A percentile compares a stretch with the other conserved stretches of the same genome.
phyloP scores from a whole-genome alignment of 2,113 vertebrate species.

The Rousettus leschenaultii region DNA sequence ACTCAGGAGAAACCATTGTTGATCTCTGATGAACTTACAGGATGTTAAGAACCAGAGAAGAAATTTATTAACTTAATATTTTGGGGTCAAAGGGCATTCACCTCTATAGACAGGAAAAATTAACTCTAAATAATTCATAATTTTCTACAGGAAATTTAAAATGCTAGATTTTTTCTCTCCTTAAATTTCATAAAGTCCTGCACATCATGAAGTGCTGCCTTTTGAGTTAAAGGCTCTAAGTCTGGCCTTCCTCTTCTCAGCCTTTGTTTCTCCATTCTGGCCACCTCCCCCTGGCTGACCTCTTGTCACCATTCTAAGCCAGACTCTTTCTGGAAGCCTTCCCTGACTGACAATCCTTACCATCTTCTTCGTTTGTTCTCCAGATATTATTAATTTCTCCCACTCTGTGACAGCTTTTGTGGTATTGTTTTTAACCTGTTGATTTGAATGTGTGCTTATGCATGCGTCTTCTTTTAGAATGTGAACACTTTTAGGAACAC shows the following conservation, averaged over 20 bases:
- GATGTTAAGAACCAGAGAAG: background rate
- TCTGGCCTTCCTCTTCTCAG: background rate
- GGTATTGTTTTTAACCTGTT: background rate
- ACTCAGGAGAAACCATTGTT: background rate
- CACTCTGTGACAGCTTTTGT: accelerated
- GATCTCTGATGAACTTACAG: background rate
- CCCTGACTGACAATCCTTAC: background rate
- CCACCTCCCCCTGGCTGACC: accelerated
- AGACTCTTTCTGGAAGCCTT: background rate
- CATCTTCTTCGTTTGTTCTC: background rate
- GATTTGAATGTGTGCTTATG: background rate
- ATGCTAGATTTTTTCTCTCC: background rate
- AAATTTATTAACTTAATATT: background rate
- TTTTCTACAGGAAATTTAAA: background rate
- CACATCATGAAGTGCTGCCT: background rate
- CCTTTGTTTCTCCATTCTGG: background rate
- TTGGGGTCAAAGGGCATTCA: background rate
- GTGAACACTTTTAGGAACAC: background rate
- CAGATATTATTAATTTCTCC: background rate
- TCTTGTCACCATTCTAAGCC: background rate
- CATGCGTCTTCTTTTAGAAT: background rate
- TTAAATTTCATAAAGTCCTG: background rate
- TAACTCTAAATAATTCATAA: background rate
- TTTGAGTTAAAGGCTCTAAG: background rate
- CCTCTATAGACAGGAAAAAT: background rate